Base-by-base conservation (phyloP, 1,140 invertebrate species). In the Batillaria attramentaria region DNA sequence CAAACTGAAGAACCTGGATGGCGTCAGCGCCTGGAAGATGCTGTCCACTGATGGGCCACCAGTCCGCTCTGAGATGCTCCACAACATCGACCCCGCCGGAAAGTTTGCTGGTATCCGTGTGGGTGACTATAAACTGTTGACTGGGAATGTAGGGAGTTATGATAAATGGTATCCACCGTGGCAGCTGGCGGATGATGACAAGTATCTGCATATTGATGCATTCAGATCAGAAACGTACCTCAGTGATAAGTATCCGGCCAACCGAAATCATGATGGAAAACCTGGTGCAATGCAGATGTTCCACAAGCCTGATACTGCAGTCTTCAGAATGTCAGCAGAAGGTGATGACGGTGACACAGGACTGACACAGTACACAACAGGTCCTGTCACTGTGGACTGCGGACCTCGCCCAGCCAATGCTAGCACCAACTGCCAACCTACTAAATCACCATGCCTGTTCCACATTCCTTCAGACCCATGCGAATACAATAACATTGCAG, bases 81-180 rank as follows among this genome's bases (percentile, higher is more conserved):
- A 97, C 84, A 98, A 98, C 88, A 98, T 98, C 78, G 97, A 98
- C 87, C 94, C 96, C 79, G 93, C 94, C 37, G 94, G 91, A 78
- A 93, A 94, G 24, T 94, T 93, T 82, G 93, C 94, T 0, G 94
- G 94, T 0, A 89, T 98, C 3, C 94, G 94, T 3, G 86, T 94
- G 2, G 94, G 93, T n/a, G 92, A 95, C 46, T 98, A 95, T 94
- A 98, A 98, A 91, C 78, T 97, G 2, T 87, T 96, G 8, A 93
- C 94, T 90, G 96, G 95, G 94, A 70, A 93, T 94, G 10, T 87
- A 43, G 70, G 66, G 1, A 73, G 79, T 20, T 85, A 83, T 43
- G 85, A 85, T 83, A 83, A 88, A 74, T 82, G 91, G 87, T 87
- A 90, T 62, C 84, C 86, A 39, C 86, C 82, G 6, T 85, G 76